phyloP scores from a whole-genome alignment of 2,888 invertebrate genomes.

The Brenthis hecate region DNA sequence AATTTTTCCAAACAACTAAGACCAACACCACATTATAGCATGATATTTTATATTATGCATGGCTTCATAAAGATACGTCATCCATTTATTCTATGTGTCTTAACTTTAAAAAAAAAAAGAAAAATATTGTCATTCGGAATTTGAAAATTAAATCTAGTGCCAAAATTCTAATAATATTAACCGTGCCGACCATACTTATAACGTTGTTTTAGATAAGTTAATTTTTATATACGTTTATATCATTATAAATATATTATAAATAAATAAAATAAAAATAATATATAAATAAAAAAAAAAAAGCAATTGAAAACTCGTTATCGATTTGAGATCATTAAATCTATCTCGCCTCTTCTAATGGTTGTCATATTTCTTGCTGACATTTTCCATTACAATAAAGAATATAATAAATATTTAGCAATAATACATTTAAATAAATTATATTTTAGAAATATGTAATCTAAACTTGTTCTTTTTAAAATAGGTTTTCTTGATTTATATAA shows the following conservation, averaged over 20 bases:
- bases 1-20: background rate
- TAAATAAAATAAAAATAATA: background rate
- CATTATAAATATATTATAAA: too few relatives aligned
- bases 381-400: too few relatives aligned
- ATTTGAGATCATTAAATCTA: conserved; percentile 11
- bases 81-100: conserved; percentile 11
- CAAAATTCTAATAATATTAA: too few relatives aligned
- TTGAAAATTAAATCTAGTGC: background rate
- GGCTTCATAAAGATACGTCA: background rate
- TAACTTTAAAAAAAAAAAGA: conserved; percentile 18
- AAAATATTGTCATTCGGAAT: background rate
- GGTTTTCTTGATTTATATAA: too few relatives aligned
- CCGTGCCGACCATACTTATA: background rate
- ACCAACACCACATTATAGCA: conserved; percentile 14
- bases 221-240: too few relatives aligned
- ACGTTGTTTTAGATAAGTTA: too few relatives aligned
- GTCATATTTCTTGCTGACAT: too few relatives aligned
- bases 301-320: conserved; percentile 33
- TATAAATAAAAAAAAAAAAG: background rate
- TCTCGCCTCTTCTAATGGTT: too few relatives aligned
- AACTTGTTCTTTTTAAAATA: too few relatives aligned
- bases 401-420: too few relatives aligned
- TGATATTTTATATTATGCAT: background rate
- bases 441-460: too few relatives aligned
- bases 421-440: too few relatives aligned